These are phyloP conservation scores for Pogonocichla stellata DNA, from an alignment of 2,113 vertebrate genomes.

Conservation along the genomic window DNA sequence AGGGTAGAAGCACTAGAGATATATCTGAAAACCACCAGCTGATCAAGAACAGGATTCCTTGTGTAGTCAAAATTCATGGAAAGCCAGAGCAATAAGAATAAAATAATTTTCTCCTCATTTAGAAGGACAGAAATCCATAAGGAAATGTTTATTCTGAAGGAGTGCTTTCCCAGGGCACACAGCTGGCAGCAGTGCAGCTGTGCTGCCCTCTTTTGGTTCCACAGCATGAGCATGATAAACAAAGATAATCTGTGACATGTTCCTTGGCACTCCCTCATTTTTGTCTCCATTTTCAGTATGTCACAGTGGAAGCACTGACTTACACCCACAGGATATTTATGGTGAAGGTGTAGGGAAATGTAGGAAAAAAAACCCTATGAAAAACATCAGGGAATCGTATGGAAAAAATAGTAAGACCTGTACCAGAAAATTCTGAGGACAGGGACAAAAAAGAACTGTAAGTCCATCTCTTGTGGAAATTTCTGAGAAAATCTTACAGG, in stretches of 20 bases:
- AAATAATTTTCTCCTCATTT: background rate
- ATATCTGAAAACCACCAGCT: background rate
- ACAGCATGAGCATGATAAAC: background rate
- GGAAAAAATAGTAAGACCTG: background rate
- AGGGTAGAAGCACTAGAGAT: background rate
- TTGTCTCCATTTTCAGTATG: background rate
- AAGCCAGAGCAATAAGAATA: background rate
- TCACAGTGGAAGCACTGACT: background rate
- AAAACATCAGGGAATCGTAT: background rate
- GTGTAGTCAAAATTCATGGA: background rate
- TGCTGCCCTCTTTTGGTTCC: slow-evolving; percentile 65
- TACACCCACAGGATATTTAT: background rate
- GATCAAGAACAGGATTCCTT: background rate
- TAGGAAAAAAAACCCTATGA: background rate
- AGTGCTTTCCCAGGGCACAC: fast-evolving
- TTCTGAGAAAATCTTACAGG: background rate
- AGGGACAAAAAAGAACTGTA: background rate
- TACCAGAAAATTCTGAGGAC: background rate
- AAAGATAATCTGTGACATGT: background rate
- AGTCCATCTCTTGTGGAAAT: background rate
- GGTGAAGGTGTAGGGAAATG: background rate
- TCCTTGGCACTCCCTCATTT: background rate
- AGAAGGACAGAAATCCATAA: background rate
- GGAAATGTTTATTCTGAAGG: background rate
- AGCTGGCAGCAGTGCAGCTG: background rate